Percentiles rank a stretch among this genome's conserved stretches.
phyloP scores from a whole-genome alignment of 92 coral and sea anemone genomes.

The Meandrina meandrites region DNA sequence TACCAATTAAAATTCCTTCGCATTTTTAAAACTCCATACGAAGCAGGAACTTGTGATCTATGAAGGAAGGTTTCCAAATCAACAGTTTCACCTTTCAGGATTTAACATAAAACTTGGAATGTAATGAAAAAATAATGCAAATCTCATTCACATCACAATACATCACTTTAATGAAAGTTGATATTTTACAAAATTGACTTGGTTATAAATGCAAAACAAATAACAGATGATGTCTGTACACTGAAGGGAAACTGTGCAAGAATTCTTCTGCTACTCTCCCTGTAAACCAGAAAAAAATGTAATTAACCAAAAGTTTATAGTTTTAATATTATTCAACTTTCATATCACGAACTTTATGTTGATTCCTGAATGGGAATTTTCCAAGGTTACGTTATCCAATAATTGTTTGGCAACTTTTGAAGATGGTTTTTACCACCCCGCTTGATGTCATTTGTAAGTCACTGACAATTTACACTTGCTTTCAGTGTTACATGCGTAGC shows the following conservation, averaged over 20 bases:
- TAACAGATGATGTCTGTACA: constrained; percentile 2
- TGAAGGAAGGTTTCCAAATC: too few relatives aligned
- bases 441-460: too few relatives aligned
- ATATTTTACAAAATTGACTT: constrained; percentile 19
- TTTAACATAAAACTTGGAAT: neutral
- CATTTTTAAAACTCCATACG: neutral
- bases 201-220: constrained; percentile 1
- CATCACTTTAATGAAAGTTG: constrained; percentile 19
- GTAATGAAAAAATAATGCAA: neutral
- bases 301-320: neutral
- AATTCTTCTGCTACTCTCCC: constrained; percentile 13
- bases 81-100: neutral
- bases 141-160: neutral
- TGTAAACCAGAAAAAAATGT: neutral
- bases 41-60: neutral
- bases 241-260: neutral
- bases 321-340: too few relatives aligned
- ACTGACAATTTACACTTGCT: too few relatives aligned
- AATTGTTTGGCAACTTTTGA: too few relatives aligned
- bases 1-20: too few relatives aligned
- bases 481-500: too few relatives aligned
- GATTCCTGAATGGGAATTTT: too few relatives aligned
- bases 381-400: too few relatives aligned
- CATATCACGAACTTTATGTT: too few relatives aligned
- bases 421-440: too few relatives aligned